Conservation (phyloP, 1,140 invertebrate species). For the Bombus breviceps region DNA sequence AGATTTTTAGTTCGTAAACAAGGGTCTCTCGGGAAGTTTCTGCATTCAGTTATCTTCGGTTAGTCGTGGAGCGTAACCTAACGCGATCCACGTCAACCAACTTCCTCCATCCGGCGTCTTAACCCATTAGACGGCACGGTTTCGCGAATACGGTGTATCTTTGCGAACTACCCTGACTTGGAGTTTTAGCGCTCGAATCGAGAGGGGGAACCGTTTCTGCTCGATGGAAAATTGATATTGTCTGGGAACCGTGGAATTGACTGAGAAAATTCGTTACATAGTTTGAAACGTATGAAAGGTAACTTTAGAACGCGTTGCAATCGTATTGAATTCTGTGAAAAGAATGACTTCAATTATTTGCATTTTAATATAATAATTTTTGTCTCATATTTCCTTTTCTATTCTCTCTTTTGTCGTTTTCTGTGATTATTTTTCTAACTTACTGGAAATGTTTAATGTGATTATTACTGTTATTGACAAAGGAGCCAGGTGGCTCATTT, state of each 20-base stretch:
- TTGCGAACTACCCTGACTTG: not conserved
- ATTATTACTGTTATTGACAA: too few relatives aligned
- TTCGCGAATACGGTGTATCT: not conserved
- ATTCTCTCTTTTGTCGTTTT: too few relatives aligned
- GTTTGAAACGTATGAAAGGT: not conserved
- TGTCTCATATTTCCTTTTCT: too few relatives aligned
- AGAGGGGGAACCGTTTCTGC: not conserved
- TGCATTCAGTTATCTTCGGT: conserved; percentile 23
- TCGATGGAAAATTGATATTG: not conserved
- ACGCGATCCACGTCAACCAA: conserved; percentile 2
- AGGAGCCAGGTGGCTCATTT: too few relatives aligned
- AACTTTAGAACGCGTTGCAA: not conserved
- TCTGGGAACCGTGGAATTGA: not conserved
- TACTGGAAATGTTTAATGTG: too few relatives aligned
- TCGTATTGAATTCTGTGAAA: not conserved
- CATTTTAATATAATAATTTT: too few relatives aligned
- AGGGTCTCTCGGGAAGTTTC: conserved; percentile 7
- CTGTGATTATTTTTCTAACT: too few relatives aligned
- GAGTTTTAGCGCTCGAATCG: not conserved
- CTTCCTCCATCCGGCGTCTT: conserved; percentile 7
- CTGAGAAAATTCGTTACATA: not conserved
- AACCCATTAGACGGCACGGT: conserved; percentile 1
- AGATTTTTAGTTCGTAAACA: conserved; percentile 25
- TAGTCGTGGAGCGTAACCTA: conserved; percentile 2
- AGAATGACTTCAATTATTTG: too few relatives aligned